A percentile compares a stretch with the other conserved stretches of the same genome.
phyloP scores from a whole-genome alignment of 2,888 invertebrate species.

The Prionchulus punctatus region DNA sequence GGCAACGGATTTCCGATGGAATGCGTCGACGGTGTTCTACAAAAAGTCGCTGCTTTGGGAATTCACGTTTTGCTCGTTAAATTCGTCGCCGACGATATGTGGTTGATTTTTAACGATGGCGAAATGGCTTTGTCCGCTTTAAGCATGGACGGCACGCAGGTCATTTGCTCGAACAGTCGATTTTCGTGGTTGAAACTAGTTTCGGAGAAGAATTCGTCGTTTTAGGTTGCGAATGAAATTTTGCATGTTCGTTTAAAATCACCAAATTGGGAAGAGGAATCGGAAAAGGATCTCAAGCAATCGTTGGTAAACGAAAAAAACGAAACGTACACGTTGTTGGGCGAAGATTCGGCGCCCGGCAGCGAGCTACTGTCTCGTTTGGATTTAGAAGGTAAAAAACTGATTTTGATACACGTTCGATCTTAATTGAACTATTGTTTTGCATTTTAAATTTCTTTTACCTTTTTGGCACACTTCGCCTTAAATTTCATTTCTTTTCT shows the following conservation, averaged over 20 bases:
- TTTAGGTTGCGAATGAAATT: not conserved
- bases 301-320: not conserved
- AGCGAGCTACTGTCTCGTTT: not conserved
- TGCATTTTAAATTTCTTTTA: too few species aligned
- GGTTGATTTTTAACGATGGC: conserved; percentile 79
- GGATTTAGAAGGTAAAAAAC: too few species aligned
- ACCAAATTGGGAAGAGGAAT: conserved; percentile 7
- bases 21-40: conserved; percentile 18
- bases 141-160: conserved; percentile 32
- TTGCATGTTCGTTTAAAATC: conserved; percentile 6
- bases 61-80: conserved; percentile 23
- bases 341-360: not conserved
- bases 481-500: too few species aligned
- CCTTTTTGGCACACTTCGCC: too few species aligned
- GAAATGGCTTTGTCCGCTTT: conserved; percentile 54
- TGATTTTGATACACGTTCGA: too few species aligned
- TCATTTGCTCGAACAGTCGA: conserved; percentile 14
- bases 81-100: conserved; percentile 66
- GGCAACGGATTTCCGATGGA: conserved; percentile 19
- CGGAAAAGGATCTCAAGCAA: not conserved
- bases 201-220: not conserved
- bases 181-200: not conserved
- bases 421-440: too few species aligned
- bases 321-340: not conserved
- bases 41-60: conserved; percentile 22